Conservation (phyloP, 1,140 invertebrate species). For the Tenebrio molitor region DNA sequence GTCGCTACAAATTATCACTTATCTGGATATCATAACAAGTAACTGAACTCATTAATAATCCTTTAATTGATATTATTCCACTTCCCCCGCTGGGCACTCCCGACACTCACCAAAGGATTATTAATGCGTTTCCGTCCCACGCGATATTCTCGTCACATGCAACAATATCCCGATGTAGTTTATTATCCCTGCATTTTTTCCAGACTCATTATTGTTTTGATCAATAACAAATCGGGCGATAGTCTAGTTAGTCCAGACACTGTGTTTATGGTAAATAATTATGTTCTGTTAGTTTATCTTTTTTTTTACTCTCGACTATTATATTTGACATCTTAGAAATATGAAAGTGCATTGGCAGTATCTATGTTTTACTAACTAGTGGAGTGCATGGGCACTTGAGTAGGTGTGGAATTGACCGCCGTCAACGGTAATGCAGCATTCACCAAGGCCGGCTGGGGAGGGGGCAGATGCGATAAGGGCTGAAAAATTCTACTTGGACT, state of each 20-base stretch:
- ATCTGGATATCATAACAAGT: not conserved
- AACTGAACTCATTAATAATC: not conserved
- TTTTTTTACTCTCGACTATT: constrained; percentile 19
- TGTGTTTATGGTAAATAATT: constrained; percentile 49
- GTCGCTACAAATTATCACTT: constrained; percentile 13
- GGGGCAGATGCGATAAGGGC: constrained; percentile 68
- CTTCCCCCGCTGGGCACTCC: too few relatives aligned
- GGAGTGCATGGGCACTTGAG: constrained; percentile 65
- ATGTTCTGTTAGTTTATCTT: constrained; percentile 13
- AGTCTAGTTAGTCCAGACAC: constrained; percentile 45
- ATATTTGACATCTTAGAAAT: constrained; percentile 45
- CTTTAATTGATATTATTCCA: too few relatives aligned
- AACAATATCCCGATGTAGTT: constrained; percentile 19
- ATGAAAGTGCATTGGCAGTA: constrained; percentile 48
- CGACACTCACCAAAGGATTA: too few relatives aligned
- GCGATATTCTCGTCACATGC: not conserved
- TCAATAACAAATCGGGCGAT: not conserved
- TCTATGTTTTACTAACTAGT: constrained; percentile 65
- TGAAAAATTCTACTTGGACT: constrained; percentile 48
- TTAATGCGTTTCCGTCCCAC: too few relatives aligned
- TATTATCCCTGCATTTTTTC: constrained; percentile 39
- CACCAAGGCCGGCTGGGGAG: constrained; percentile 67
- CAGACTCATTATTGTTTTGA: not conserved
- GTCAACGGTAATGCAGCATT: constrained; percentile 41
- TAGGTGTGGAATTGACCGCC: constrained; percentile 54